Evolutionary conservation across 2,888 invertebrate genomes (phyloP), one percentile per base, ranked within the genome.

Genomic region (Zeuzera pyrina): DNA sequence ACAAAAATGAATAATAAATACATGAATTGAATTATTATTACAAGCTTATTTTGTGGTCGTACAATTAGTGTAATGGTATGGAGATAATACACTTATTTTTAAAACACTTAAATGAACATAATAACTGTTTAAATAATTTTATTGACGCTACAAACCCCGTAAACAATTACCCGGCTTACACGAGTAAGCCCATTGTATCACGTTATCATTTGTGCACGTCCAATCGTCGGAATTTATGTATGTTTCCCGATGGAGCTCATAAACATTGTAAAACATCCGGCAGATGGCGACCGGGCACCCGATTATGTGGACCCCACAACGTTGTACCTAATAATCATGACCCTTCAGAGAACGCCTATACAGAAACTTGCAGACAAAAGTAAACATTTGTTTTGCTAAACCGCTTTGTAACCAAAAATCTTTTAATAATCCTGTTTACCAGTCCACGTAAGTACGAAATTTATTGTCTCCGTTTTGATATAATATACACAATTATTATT

Each of bases 221-320:
- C 67, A 67, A 68, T 68, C 59, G 68, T 63, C 58, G 54, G 58
- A 67, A 74, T 77, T 78, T 77, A 77, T 74, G 71, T 59, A 62
- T 64, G 66, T 65, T 73, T 71, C 64, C 77, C 76, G 63, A 72
- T 73, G 70, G 64, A 64, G 63, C 71, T 73, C 72, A 78, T 78
- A 79, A 77, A 79, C 74, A 74, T 73, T 76, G 76, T 70, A 78
- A 70, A 78, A 76, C 73, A 74, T 79, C 78, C 78, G 79, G 70
- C 73, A 76, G 69, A 72, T 76, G 74, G 72, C 63, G 61, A 57
- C 59, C 66, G 67, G 54, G 50, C 49, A 49, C 58, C 52, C 64
- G 76, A 72, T 73, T 70, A 73, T 72, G 37, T 39, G 35, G 43
- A 43, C 45, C 47, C 38, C 13, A 25, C 25, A 12, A 25, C 13